Evolutionary conservation across 2,113 vertebrate genomes (phyloP).

Genomic region (Triplophysa siluroides): DNA sequence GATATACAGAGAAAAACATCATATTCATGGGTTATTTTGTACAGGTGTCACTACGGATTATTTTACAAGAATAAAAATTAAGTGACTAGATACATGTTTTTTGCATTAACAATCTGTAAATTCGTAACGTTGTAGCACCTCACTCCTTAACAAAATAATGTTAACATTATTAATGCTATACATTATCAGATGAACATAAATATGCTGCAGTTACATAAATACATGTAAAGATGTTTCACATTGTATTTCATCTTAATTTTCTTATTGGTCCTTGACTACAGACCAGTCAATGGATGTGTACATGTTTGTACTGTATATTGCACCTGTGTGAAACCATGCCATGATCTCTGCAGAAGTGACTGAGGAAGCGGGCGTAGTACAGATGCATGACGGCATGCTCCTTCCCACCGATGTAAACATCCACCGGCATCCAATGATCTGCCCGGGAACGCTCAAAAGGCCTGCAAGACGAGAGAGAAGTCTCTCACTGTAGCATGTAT

Average conservation of each 20-base stretch:
- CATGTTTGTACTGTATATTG: neutral
- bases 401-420: constrained; percentile 93
- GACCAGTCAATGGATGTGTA: neutral
- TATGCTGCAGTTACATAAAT: too few species aligned
- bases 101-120: too few species aligned
- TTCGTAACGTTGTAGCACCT: too few species aligned
- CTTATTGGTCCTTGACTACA: too few species aligned
- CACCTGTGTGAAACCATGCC: constrained; percentile 88
- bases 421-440: constrained; percentile 95
- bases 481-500: neutral
- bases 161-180: too few species aligned
- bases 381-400: constrained; percentile 98
- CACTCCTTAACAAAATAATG: too few species aligned
- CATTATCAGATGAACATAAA: too few species aligned
- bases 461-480: constrained; percentile 64
- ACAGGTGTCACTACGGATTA: too few species aligned
- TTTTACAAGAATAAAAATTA: neutral
- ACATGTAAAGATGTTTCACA: too few species aligned
- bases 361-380: constrained; percentile 93
- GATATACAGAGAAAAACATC: neutral
- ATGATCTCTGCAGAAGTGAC: constrained; percentile 88
- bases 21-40: neutral
- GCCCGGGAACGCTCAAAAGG: constrained; percentile 80
- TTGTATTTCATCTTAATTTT: too few species aligned
- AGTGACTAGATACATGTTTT: too few species aligned